These are phyloP conservation scores for Oncorhynchus nerka DNA, from an alignment of 2,113 vertebrate genomes.

Conservation along the genomic window DNA sequence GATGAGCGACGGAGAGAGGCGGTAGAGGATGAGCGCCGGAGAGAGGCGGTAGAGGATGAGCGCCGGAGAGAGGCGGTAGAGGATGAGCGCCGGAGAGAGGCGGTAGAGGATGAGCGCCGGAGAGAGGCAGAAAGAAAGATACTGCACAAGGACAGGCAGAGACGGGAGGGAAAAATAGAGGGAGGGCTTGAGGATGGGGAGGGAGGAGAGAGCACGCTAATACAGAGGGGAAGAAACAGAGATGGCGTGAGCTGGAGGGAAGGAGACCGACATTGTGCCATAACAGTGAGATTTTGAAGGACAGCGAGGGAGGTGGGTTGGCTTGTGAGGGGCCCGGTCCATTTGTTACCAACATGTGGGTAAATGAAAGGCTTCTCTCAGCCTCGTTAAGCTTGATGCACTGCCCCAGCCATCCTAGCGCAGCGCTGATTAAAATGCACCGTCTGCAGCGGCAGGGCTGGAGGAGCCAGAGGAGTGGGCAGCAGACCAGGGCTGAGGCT, in stretches of 20 bases:
- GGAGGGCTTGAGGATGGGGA: not conserved
- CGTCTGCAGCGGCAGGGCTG: conserved; percentile 40
- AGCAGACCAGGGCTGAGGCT: conserved; percentile 47
- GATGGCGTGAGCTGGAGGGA: not conserved
- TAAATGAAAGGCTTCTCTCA: conserved; percentile 61
- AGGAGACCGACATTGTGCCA: not conserved
- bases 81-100: not conserved
- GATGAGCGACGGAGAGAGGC: no score
- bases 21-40: no score
- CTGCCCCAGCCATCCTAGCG: conserved; percentile 37
- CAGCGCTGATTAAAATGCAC: conserved; percentile 67
- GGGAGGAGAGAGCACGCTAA: conserved; percentile 33
- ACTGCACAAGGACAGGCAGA: not conserved
- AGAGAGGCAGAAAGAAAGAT: not conserved
- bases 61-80: not conserved
- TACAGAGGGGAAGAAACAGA: not conserved
- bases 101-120: not conserved
- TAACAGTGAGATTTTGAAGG: not conserved
- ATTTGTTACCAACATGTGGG: conserved; percentile 60
- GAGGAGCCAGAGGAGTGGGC: not conserved
- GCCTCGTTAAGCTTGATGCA: conserved; percentile 69
- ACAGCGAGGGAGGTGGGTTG: conserved; percentile 17
- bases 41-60: no score
- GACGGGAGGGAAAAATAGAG: not conserved
- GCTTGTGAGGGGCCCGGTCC: conserved; percentile 34